Evolutionary conservation across 2,888 invertebrate species (phyloP).

Genomic region (Lepeophtheirus nordmannii): DNA sequence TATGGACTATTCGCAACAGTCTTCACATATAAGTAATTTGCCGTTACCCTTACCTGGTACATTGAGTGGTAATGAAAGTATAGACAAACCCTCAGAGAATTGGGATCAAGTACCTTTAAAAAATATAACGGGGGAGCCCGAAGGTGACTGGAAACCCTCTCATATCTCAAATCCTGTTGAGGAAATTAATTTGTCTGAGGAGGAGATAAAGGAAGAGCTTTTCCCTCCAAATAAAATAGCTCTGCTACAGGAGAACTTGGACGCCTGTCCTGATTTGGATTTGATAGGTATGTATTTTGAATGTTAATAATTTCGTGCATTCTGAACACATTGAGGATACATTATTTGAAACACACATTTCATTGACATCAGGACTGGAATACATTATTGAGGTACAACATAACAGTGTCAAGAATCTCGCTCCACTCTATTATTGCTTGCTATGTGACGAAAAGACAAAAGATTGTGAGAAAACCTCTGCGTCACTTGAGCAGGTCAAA

Average conservation of each 20-base stretch:
- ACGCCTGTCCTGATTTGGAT: background rate
- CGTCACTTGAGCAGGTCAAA: constrained; percentile 3
- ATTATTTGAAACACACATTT: background rate
- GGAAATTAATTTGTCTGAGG: background rate
- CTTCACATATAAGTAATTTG: background rate
- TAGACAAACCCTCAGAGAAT: background rate
- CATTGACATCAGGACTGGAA: constrained; percentile 11
- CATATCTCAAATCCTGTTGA: no score
- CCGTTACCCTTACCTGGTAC: background rate
- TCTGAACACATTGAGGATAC: background rate
- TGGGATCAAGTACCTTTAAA: no score
- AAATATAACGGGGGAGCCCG: no score
- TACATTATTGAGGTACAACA: constrained; percentile 15
- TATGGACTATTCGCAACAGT: no score
- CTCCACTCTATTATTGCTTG: background rate
- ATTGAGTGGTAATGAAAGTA: background rate
- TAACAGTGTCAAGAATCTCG: constrained; percentile 3
- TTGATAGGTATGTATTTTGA: constrained; percentile 7
- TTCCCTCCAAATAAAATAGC: background rate
- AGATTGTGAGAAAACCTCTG: background rate
- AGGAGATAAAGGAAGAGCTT: constrained; percentile 4
- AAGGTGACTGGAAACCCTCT: no score
- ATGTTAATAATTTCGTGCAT: background rate
- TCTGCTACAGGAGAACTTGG: background rate
- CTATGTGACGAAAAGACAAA: constrained; percentile 10